Conservation (phyloP, 2,797 vertebrate genomes). For the Poeciliopsis paucimaculata region DNA sequence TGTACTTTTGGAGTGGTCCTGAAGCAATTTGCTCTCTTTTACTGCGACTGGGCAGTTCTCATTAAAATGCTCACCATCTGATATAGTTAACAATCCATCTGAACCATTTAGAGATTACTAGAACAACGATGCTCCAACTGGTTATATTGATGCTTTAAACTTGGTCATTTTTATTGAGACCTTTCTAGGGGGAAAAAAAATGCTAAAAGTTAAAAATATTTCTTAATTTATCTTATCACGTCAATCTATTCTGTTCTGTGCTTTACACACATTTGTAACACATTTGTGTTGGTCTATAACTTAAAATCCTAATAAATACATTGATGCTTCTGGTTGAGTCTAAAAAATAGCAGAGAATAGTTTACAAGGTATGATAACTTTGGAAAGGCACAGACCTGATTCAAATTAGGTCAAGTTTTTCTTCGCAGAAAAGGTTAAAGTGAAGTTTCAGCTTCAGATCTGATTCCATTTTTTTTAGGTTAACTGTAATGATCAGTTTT, state of each 20-base stretch:
- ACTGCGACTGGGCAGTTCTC: slow-evolving; percentile 39
- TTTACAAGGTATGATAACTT: neutral
- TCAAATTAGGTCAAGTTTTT: neutral
- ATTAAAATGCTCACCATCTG: slow-evolving; percentile 26
- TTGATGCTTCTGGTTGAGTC: neutral
- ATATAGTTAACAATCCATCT: slow-evolving; percentile 34
- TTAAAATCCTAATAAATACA: neutral
- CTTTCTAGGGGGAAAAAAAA: neutral
- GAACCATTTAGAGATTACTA: neutral
- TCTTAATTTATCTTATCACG: neutral
- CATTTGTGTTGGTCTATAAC: neutral
- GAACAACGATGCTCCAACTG: neutral
- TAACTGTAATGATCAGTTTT: neutral
- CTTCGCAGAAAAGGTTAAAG: neutral
- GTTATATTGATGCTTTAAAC: neutral
- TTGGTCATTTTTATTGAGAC: neutral
- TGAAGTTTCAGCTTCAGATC: neutral
- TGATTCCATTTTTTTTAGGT: neutral
- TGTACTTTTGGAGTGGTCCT: slow-evolving; percentile 70
- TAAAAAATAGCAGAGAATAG: neutral
- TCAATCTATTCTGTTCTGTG: neutral
- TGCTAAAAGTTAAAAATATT: neutral
- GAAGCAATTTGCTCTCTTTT: slow-evolving; percentile 73
- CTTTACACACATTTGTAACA: neutral
- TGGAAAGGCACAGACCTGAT: neutral